Evolutionary conservation across 2,888 invertebrate species (phyloP).

Genomic region (Sminthurinus aureus): DNA sequence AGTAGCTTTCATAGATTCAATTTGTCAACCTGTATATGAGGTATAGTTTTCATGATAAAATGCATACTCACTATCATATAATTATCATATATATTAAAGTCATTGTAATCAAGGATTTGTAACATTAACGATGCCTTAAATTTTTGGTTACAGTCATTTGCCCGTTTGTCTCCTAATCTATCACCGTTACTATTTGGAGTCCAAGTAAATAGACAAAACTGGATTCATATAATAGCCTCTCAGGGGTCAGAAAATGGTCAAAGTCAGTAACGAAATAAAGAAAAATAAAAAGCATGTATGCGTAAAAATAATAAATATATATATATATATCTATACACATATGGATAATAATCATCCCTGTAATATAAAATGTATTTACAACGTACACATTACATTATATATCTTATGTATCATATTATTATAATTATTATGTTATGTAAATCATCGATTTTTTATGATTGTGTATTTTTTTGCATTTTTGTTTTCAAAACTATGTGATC

Average conservation of each 20-base stretch:
- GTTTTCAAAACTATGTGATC: constrained; percentile 35
- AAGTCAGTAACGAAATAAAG: constrained; percentile 27
- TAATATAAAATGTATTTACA: background rate
- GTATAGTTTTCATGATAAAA: constrained; percentile 66
- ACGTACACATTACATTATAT: too few species aligned
- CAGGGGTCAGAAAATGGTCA: constrained; percentile 42
- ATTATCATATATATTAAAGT: background rate
- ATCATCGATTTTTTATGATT: constrained; percentile 32
- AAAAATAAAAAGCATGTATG: background rate
- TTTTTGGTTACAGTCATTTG: constrained; percentile 74
- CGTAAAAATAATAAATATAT: too few species aligned
- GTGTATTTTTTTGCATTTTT: constrained; percentile 35
- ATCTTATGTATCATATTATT: too few species aligned
- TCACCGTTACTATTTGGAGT: constrained; percentile 85
- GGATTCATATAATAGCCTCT: constrained; percentile 76
- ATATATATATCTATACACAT: too few species aligned
- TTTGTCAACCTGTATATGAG: constrained; percentile 93
- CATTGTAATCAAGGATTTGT: background rate
- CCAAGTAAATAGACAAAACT: constrained; percentile 80
- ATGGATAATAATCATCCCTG: background rate
- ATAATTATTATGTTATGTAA: background rate
- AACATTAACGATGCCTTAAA: background rate
- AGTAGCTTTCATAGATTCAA: constrained; percentile 93
- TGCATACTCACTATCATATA: background rate
- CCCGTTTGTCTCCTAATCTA: constrained; percentile 78